Conservation (phyloP, 2,888 invertebrate genomes). For the Helleia helle region DNA sequence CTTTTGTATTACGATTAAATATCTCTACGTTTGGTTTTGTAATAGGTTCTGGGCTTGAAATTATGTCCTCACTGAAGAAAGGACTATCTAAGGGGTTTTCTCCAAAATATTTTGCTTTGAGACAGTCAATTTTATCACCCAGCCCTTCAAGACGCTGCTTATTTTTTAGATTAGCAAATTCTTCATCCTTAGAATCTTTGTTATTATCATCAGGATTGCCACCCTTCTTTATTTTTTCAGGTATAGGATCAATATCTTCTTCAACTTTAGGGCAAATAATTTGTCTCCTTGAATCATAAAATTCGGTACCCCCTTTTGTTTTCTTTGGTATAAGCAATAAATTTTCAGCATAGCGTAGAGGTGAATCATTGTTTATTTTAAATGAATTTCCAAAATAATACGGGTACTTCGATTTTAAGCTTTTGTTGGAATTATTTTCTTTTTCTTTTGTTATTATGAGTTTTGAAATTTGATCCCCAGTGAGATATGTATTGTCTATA, state of each 20-base stretch:
- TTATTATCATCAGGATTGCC: conserved; percentile 34
- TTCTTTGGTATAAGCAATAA: conserved; percentile 77
- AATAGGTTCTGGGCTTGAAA: conserved; percentile 61
- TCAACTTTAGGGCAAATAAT: conserved; percentile 71
- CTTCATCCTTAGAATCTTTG: conserved; percentile 27
- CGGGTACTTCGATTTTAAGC: conserved; percentile 74
- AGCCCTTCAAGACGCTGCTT: conserved; percentile 74
- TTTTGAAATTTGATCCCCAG: conserved; percentile 28
- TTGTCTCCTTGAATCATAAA: conserved; percentile 78
- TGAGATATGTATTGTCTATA: conserved; percentile 40
- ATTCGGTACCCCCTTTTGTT: conserved; percentile 77
- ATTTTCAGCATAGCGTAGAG: conserved; percentile 79
- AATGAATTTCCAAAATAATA: conserved; percentile 69
- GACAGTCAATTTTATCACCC: conserved; percentile 83
- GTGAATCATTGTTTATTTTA: conserved; percentile 68
- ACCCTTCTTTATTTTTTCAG: conserved; percentile 55
- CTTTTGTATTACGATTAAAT: conserved; percentile 21
- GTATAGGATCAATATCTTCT: conserved; percentile 68
- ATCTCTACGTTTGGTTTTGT: conserved; percentile 29
- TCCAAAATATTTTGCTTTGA: conserved; percentile 83
- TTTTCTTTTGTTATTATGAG: conserved; percentile 25
- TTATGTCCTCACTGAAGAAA: conserved; percentile 75
- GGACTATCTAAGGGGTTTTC: conserved; percentile 83
- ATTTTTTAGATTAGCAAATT: conserved; percentile 38
- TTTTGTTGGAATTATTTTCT: conserved; percentile 13